These are phyloP conservation scores for Diplazon laetatorius DNA, from an alignment of 2,888 invertebrate species.

Conservation along the genomic window DNA sequence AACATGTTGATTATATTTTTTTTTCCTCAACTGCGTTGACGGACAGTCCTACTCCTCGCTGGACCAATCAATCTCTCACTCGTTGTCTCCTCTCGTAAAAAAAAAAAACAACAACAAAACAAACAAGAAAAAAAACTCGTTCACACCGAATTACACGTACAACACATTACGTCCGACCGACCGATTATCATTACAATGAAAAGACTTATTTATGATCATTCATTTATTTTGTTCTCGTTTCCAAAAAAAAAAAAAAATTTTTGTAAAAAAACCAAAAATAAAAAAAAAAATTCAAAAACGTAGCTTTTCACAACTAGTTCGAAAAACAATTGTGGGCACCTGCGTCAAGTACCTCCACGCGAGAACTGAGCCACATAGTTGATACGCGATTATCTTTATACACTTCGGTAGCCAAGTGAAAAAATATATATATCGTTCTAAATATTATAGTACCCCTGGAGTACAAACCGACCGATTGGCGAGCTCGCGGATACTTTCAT, in stretches of 20 bases:
- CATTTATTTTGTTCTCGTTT: too few relatives aligned
- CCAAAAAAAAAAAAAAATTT: constrained; percentile 17
- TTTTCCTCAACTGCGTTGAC: too few relatives aligned
- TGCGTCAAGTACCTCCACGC: constrained; percentile 77
- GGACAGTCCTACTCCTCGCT: constrained; percentile 2
- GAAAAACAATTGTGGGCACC: constrained; percentile 56
- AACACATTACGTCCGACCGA: constrained; percentile 64
- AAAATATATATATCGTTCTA: constrained; percentile 83
- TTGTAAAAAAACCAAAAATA: too few relatives aligned
- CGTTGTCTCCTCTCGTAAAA: constrained; percentile 10
- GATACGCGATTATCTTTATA: constrained; percentile 83
- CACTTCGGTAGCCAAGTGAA: constrained; percentile 82
- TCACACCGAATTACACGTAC: constrained; percentile 63
- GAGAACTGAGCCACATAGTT: constrained; percentile 82
- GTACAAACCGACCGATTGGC: constrained; percentile 65
- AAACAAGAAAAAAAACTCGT: constrained; percentile 42
- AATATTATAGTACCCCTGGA: constrained; percentile 81
- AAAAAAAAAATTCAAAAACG: too few relatives aligned
- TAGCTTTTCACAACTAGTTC: constrained; percentile 7
- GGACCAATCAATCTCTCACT: constrained; percentile 4
- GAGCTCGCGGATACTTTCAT: constrained; percentile 80
- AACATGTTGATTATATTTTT: constrained; percentile 77
- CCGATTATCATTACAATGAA: constrained; percentile 15
- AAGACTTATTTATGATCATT: too few relatives aligned
- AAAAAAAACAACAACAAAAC: too few relatives aligned